Evolutionary conservation across 2,797 vertebrate species (phyloP), one percentile per base, ranked within the genome.

Genomic region (Protonibea diacanthus): DNA sequence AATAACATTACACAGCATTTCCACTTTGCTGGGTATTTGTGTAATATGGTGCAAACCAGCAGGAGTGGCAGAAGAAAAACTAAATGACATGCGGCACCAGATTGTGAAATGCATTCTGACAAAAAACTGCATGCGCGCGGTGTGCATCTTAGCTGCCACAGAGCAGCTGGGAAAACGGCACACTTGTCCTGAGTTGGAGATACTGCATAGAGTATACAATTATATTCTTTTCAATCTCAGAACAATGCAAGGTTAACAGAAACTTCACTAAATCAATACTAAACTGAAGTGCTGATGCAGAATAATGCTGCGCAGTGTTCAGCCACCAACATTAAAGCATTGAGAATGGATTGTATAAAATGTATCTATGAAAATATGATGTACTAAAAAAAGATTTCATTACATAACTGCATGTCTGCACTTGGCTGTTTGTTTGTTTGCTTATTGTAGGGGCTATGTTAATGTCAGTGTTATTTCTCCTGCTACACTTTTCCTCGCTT

Each of bases 91-190:
- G 40, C 59, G 20, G 69, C 52, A 66, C 59, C 38, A 59, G 53
- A 66, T 56, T 69, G 67, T 69, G 65, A 86, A 82, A 91, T 60
- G 55, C 70, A 53, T 82, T 84, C 45, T 84, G 83, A 89, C 84
- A 88, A 78, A 83, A 83, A 84, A 62, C 61, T 73, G 71, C 45
- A 76, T 74, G 65, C 64, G 51, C 60, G 81, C 15, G 45, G 49
- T 67, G 65, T 44, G 52, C 73, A 60, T 80, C 76, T 80, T 51
- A 53, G 52, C 78, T 68, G 79, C 29, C 51, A 67, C 17, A 40
- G 38, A 85, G 78, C 63, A 81, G 71, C 71, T 63, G 75, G 70
- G 53, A 21, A 72, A 51, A 83, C 58, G 85, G 33, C 33, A 62
- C 60, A 64, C 53, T 57, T 78, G 45, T 69, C 53, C 65, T 38